Conservation (phyloP, 2,888 invertebrate species). For the Allygus modestus region DNA sequence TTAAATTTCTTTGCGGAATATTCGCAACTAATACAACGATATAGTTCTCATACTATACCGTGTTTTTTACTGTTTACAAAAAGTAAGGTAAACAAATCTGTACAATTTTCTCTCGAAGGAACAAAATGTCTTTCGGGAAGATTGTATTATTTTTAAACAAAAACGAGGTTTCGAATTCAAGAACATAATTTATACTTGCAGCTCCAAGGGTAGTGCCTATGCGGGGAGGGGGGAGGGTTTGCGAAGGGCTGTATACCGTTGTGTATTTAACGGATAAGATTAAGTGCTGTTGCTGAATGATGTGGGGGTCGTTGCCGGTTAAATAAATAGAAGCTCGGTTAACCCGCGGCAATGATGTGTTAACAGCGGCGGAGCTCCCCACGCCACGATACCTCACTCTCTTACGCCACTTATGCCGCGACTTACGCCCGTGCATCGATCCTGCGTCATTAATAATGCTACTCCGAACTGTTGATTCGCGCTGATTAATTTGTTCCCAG, state of each 20-base stretch:
- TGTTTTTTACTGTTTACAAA: no score
- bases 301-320: conserved; percentile 60
- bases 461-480: background rate
- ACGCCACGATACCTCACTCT: background rate
- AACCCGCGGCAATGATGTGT: conserved; percentile 64
- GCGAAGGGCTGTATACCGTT: conserved; percentile 13
- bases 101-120: no score
- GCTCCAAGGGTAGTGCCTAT: background rate
- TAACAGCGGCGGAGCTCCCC: conserved; percentile 35
- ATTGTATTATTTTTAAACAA: no score
- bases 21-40: no score
- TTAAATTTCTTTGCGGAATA: no score
- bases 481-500: background rate
- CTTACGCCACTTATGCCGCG: background rate
- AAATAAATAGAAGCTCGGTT: conserved; percentile 64
- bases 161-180: no score
- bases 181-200: no score
- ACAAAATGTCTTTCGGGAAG: no score
- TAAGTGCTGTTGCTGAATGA: conserved; percentile 59
- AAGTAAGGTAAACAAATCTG: no score
- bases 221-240: background rate
- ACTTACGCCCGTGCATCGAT: conserved; percentile 4
- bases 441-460: conserved; percentile 25
- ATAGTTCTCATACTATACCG: no score
- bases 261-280: conserved; percentile 61